These are phyloP conservation scores for Dreissena polymorpha DNA, from an alignment of 1,140 invertebrate genomes.

Conservation along the genomic window DNA sequence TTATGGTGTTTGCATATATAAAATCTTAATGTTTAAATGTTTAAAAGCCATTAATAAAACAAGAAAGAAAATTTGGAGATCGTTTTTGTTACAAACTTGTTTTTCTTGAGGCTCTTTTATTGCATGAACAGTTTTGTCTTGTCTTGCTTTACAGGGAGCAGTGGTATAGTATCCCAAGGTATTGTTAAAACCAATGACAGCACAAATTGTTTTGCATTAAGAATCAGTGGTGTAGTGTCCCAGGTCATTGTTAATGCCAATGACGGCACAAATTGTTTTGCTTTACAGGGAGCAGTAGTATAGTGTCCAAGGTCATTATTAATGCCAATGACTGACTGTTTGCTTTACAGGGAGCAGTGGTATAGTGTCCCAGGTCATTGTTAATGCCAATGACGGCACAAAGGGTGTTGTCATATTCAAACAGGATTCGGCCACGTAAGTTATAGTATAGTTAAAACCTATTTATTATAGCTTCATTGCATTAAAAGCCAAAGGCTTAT, in stretches of 20 bases:
- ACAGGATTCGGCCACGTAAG: constrained; percentile 65
- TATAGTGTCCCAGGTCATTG: constrained; percentile 68
- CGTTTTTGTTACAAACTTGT: no score
- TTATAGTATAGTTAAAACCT: no score
- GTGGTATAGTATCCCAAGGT: constrained; percentile 64
- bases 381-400: constrained; percentile 78
- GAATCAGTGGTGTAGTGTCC: constrained; percentile 55
- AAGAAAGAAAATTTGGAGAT: no score
- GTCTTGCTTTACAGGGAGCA: no score
- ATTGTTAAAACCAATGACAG: constrained; percentile 77
- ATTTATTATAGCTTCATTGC: no score
- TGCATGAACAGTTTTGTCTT: no score
- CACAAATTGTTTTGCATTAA: constrained; percentile 32
- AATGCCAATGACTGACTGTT: constrained; percentile 76
- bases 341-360: constrained; percentile 51
- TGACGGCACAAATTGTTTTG: constrained; percentile 78
- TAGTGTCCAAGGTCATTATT: constrained; percentile 70
- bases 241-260: constrained; percentile 76
- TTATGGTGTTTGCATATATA: no score
- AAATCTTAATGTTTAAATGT: no score
- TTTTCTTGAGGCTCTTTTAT: no score
- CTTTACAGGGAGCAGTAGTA: no score
- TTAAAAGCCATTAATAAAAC: no score
- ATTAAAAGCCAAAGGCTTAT: no score
- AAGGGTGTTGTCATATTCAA: constrained; percentile 72